These are phyloP conservation scores for Agrotis puta DNA, from an alignment of 2,888 invertebrate species.

Conservation along the genomic window DNA sequence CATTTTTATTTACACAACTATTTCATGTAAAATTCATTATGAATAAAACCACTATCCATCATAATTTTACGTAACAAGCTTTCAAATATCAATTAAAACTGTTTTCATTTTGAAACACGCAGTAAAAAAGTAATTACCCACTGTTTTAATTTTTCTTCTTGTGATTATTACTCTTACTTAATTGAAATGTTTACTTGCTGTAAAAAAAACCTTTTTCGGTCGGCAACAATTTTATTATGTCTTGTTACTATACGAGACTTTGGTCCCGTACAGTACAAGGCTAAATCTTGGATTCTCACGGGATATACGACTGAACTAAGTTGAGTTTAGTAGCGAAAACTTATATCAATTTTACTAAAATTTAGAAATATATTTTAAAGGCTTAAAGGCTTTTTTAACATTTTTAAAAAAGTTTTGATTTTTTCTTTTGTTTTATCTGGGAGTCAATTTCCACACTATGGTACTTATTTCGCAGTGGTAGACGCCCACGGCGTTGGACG, in stretches of 20 bases:
- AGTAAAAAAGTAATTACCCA: conserved; percentile 18
- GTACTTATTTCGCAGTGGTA: no score
- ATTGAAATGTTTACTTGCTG: conserved; percentile 19
- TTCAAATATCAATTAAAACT: conserved; percentile 8
- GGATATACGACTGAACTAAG: not conserved
- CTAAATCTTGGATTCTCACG: not conserved
- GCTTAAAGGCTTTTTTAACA: no score
- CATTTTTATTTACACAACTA: conserved; percentile 24
- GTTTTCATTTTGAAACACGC: conserved; percentile 4
- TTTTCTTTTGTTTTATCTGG: no score
- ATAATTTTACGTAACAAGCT: not conserved
- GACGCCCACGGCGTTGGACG: no score
- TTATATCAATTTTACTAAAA: no score
- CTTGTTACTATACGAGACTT: no score
- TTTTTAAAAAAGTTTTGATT: no score
- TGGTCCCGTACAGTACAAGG: not conserved
- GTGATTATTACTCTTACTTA: conserved; percentile 9
- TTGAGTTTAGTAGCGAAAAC: not conserved
- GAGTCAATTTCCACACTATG: no score
- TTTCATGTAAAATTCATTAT: not conserved
- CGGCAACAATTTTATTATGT: not conserved
- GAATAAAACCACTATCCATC: not conserved
- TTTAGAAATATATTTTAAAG: no score
- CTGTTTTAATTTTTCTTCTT: conserved; percentile 14
- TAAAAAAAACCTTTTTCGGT: not conserved